Percentiles rank a stretch among this genome's conserved stretches.
These are phyloP conservation scores for Steinernema scapterisci DNA, from an alignment of 2,888 invertebrate genomes.

Conservation along the genomic window DNA sequence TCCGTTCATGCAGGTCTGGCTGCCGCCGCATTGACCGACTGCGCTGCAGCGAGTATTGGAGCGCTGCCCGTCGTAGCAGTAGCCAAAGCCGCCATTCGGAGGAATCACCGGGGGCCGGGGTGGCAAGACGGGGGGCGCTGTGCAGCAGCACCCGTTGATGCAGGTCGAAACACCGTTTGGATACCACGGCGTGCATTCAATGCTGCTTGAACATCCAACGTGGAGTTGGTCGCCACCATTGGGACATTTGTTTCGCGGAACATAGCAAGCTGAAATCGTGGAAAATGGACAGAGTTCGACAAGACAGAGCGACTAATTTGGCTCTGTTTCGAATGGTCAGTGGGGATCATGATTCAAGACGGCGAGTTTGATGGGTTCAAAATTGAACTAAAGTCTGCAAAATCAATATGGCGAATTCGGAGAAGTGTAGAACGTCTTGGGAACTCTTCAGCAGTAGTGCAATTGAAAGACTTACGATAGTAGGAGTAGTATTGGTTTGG, in stretches of 20 bases:
- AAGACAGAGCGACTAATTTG: too few relatives aligned
- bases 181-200: constrained; percentile 58
- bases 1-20: constrained; percentile 61
- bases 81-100: constrained; percentile 44
- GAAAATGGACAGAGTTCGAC: not conserved
- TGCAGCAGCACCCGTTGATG: constrained; percentile 59
- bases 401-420: too few relatives aligned
- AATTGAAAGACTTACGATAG: constrained; percentile 50
- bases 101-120: not conserved
- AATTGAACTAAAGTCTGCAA: too few relatives aligned
- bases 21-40: constrained; percentile 53
- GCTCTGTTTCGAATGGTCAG: too few relatives aligned
- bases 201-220: constrained; percentile 51
- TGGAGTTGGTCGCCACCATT: constrained; percentile 57
- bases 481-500: constrained; percentile 59
- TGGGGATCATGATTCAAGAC: too few relatives aligned
- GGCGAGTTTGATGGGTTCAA: too few relatives aligned
- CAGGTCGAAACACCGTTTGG: constrained; percentile 50
- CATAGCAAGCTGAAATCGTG: constrained; percentile 36
- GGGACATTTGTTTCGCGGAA: constrained; percentile 40
- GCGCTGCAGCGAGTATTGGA: constrained; percentile 59
- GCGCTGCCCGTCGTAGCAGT: constrained; percentile 59
- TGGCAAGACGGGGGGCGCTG: constrained; percentile 41
- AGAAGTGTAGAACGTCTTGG: too few relatives aligned
- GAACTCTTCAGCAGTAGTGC: too few relatives aligned